phyloP scores from a whole-genome alignment of 1,140 invertebrate species.

The Pseudomyrmex pallidus region DNA sequence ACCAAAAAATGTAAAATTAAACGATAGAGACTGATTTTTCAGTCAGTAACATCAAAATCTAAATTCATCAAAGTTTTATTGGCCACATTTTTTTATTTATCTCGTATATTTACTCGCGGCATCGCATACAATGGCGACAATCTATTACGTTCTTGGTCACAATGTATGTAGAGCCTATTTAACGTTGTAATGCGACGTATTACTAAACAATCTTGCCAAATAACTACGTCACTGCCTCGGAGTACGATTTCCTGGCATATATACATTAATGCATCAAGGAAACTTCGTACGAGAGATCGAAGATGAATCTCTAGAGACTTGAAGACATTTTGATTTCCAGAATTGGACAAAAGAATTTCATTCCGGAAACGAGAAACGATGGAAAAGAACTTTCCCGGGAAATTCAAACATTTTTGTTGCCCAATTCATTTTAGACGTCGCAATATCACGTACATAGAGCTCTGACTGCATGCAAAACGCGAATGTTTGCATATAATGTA shows the following conservation, averaged over 20 bases:
- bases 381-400: neutral
- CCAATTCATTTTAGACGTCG: slow-evolving; percentile 57
- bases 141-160: slow-evolving; percentile 69
- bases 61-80: neutral
- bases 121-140: neutral
- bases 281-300: slow-evolving; percentile 19
- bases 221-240: slow-evolving; percentile 69
- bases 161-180: slow-evolving; percentile 61
- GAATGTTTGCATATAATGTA: slow-evolving; percentile 63
- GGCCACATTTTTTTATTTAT: neutral
- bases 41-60: neutral
- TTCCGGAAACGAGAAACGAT: neutral
- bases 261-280: neutral
- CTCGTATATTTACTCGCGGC: neutral
- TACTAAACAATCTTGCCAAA: slow-evolving; percentile 69
- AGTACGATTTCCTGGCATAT: slow-evolving; percentile 37
- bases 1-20: too few species aligned
- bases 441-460: slow-evolving; percentile 42
- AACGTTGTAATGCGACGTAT: slow-evolving; percentile 66
- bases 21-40: too few species aligned
- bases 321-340: neutral
- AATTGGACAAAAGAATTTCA: neutral
- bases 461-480: slow-evolving; percentile 41
- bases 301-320: neutral
- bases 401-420: neutral